A percentile compares a stretch with the other conserved stretches of the same genome.
Conservation (phyloP, 1,140 invertebrate genomes). For the Episyrphus balteatus region DNA sequence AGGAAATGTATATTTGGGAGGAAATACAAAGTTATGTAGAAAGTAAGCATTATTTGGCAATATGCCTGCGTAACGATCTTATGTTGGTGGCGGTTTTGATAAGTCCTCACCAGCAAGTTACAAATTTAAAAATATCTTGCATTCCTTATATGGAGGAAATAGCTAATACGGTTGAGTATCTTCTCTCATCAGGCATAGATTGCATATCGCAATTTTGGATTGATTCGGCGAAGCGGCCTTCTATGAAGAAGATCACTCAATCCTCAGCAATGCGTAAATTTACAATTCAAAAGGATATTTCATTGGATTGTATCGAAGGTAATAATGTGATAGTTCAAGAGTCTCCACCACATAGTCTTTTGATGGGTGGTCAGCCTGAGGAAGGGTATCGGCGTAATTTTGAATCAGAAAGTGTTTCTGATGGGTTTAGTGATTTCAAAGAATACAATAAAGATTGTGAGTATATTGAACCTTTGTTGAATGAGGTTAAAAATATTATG, state of each 20-base stretch:
- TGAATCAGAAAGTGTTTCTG: conserved; percentile 40
- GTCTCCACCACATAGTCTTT: conserved; percentile 2
- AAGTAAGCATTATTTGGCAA: conserved; percentile 50
- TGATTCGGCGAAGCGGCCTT: conserved; percentile 42
- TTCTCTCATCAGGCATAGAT: conserved; percentile 53
- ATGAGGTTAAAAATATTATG: conserved; percentile 55
- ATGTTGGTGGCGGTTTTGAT: conserved; percentile 60
- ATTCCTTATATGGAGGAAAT: conserved; percentile 51
- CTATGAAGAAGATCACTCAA: conserved; percentile 22
- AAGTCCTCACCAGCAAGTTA: conserved; percentile 44
- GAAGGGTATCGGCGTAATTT: neutral
- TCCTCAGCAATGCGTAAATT: conserved; percentile 28
- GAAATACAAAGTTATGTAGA: conserved; percentile 49
- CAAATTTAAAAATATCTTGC: conserved; percentile 20
- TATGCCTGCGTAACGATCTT: conserved; percentile 60
- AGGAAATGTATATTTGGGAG: conserved; percentile 63
- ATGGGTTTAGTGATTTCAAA: conserved; percentile 44
- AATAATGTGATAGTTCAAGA: conserved; percentile 16
- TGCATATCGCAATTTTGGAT: conserved; percentile 50
- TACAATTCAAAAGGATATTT: conserved; percentile 32
- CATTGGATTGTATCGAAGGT: conserved; percentile 25
- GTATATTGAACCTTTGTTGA: conserved; percentile 56
- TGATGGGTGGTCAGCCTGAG: conserved; percentile 6
- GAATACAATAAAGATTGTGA: conserved; percentile 57
- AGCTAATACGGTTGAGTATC: conserved; percentile 53